These are phyloP conservation scores for Natrix natrix DNA, from an alignment of 2,797 vertebrate species.

Conservation along the genomic window DNA sequence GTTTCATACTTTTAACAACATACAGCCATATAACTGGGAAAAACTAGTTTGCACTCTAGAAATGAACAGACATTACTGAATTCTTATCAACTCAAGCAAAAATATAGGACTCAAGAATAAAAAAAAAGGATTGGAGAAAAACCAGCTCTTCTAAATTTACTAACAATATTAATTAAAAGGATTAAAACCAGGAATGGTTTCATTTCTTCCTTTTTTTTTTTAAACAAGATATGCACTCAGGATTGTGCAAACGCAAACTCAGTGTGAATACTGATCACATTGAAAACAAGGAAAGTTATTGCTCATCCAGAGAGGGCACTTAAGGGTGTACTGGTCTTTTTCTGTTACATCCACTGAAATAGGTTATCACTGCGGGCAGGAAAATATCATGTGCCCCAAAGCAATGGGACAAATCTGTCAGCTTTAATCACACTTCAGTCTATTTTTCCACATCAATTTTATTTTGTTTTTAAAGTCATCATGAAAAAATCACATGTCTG, in stretches of 20 bases:
- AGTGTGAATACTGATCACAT: background rate
- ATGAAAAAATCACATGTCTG: background rate
- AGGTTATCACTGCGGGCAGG: background rate
- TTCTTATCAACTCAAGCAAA: background rate
- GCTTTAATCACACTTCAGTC: background rate
- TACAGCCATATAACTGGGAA: background rate
- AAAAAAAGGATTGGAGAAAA: background rate
- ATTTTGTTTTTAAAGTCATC: background rate
- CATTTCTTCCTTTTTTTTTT: background rate
- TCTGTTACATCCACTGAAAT: background rate
- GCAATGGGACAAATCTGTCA: background rate
- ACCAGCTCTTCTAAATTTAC: background rate
- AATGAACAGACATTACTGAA: background rate
- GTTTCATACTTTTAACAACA: background rate
- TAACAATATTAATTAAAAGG: background rate
- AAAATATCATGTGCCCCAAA: background rate
- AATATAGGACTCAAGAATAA: background rate
- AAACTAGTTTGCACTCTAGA: background rate
- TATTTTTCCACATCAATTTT: background rate
- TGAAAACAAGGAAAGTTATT: background rate
- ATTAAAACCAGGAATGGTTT: background rate
- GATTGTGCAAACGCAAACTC: background rate
- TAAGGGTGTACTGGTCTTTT: background rate
- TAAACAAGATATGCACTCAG: background rate
- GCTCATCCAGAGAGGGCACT: background rate